phyloP scores from a whole-genome alignment of 2,113 vertebrate genomes.

The Lophius piscatorius region DNA sequence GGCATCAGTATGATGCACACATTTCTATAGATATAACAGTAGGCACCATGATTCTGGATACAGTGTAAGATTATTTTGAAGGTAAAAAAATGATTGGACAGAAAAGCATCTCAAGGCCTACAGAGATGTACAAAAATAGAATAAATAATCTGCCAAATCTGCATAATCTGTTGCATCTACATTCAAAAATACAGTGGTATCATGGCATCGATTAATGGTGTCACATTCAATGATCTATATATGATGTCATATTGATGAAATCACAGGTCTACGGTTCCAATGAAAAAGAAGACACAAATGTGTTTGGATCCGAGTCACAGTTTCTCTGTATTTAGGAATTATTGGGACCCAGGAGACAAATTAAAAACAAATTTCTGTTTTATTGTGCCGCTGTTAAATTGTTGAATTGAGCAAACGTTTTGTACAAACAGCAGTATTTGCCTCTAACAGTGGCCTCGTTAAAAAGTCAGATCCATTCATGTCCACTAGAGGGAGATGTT shows the following conservation, averaged over 20 bases:
- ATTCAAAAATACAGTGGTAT: constrained; percentile 8
- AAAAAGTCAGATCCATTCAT: constrained; percentile 10
- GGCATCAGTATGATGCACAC: neutral
- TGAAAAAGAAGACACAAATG: neutral
- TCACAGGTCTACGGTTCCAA: neutral
- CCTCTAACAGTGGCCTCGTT: neutral
- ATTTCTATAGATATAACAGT: neutral
- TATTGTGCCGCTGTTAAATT: constrained; percentile 2
- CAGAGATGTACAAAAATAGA: constrained; percentile 12
- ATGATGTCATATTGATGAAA: neutral
- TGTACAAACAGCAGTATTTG: neutral
- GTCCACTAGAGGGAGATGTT: constrained; percentile 65
- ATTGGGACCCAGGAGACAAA: neutral
- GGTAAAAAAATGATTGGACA: constrained; percentile 36
- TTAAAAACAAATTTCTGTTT: neutral
- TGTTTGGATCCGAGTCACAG: neutral
- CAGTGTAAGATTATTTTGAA: constrained; percentile 15
- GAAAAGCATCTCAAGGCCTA: constrained; percentile 1
- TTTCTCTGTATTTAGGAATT: neutral
- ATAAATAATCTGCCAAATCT: neutral
- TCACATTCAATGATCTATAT: neutral
- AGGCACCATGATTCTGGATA: neutral
- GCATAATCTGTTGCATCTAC: neutral
- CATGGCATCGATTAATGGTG: no score
- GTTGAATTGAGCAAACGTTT: neutral